Base-by-base conservation (phyloP, 2,888 invertebrate species). In the Harpalus rubripes region DNA sequence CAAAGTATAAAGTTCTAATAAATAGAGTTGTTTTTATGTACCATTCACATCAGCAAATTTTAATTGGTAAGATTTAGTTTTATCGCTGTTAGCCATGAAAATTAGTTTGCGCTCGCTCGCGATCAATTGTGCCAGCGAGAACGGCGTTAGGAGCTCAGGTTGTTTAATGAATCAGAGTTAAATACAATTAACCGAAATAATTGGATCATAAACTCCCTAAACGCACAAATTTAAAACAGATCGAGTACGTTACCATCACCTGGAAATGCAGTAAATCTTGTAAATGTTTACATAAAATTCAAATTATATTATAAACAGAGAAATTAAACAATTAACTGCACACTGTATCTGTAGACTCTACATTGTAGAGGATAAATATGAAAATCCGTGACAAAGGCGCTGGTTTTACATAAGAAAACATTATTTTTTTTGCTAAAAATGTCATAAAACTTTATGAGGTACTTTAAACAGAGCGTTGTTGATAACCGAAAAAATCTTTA, bases 201-300 rank as follows among this genome's bases (percentile, higher is more conserved):
- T 80, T 80, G 61, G 79, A 80, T 80, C 61, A 61, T 80, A 80
- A 80, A 80, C 41, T 59, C 79, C 26, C 39, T 59, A 80, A 80
- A 32, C 59, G 79, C 41, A 1, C 59, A 59, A 59, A 59, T 80
- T 61, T 61, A 61, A 80, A 80, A 80, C 59, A 39, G 79, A 61
- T 78, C 78, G 44, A 52, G 44, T 12, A 12, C 1, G 44, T 52
- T 52, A 52, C 44, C 44, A 52, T 26, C 65, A 22, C 32, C n/a
- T 26, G 44, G 6, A 1, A 52, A 4, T 0, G 10, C 44, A 7
- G 4, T 52, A 52, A 52, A 52, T 12, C 12, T 12, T 52, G 44
- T 8, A 52, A 52, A 52, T 52, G 44, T 12, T 8, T 52, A 3
- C 44, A 12, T 10, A 8, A 5, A 52, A 12, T 6, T 12, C 3